Base-by-base conservation (phyloP, 92 coral and sea anemone species). In the Plumapathes pennacea region DNA sequence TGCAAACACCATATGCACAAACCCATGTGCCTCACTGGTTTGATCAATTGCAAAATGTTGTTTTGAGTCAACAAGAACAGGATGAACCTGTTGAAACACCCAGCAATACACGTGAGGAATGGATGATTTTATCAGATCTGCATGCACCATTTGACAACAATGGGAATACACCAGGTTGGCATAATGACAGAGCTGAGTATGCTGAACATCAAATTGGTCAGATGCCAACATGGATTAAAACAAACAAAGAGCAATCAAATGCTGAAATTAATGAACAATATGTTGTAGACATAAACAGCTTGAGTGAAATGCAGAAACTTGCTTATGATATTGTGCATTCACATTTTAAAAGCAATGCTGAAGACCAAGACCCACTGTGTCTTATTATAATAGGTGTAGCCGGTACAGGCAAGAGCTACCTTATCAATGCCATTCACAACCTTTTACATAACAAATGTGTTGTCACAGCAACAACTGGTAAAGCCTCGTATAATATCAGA, bases 221-320 rank as follows among this genome's bases (percentile, higher is more conserved):
- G 52, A 72, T 72, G 71, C 43, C 80, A 11, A 61, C 59, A 45
- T 72, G 80, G 80, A 33, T 73, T 39, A 39, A 62, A 53, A 73
- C 47, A 24, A 62, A 40, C 25, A 73, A 32, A 32, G 64, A 73
- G 47, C 72, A 73, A 62, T 42, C 31, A 42, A 43, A 27, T 62
- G 45, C 31, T 41, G 50, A 36, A 50, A 34, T 47, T 24, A 54
- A 61, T 39, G 62, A 23, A 50, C 47, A 60, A 29, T 56, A 40
- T 72, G 47, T 62, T 44, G 54, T 62, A 40, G 72, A 73, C 60
- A 62, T 56, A 50, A 73, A 51, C 45, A 73, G 21, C 51, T 72
- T 72, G 33, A 25, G 71, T 46, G 68, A 54, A 60, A 72, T 72
- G 71, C 80, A 72, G 54, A 29, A 54, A 62, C 57, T 51, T 53